Conservation (phyloP, 1,140 invertebrate species). For the Eupristina koningsbergeri region DNA sequence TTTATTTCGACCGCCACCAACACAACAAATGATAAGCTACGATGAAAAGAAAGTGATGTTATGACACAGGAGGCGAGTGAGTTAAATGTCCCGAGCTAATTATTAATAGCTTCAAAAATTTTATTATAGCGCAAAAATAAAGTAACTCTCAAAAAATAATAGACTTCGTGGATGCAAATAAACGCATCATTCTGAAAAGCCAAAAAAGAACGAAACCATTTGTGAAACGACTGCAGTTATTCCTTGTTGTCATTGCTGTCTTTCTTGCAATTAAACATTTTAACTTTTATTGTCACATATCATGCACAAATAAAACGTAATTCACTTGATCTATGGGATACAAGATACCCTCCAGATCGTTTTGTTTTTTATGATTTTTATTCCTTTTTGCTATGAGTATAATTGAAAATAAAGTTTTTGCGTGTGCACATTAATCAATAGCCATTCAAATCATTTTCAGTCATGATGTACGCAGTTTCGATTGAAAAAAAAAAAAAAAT, state of each 20-base stretch:
- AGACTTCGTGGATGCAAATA: slow-evolving; percentile 40
- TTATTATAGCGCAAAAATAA: slow-evolving; percentile 36
- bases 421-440: not conserved
- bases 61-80: not conserved
- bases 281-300: not conserved
- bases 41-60: slow-evolving; percentile 9
- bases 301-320: not conserved
- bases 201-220: not conserved
- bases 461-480: not conserved
- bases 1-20: not conserved
- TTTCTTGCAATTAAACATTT: not conserved
- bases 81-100: slow-evolving; percentile 10
- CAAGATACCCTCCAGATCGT: too few relatives aligned
- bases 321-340: too few relatives aligned
- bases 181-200: slow-evolving; percentile 23
- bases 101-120: slow-evolving; percentile 37
- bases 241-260: not conserved
- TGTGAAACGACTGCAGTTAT: not conserved
- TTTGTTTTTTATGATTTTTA: too few relatives aligned
- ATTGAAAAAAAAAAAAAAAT: slow-evolving; percentile 2
- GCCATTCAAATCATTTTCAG: not conserved
- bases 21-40: not conserved
- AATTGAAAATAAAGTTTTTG: not conserved
- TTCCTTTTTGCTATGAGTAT: too few relatives aligned
- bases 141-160: slow-evolving; percentile 41